Evolutionary conservation across 2,797 vertebrate genomes (phyloP), one percentile per base, ranked within the genome.

Genomic region (Pterois miles): DNA sequence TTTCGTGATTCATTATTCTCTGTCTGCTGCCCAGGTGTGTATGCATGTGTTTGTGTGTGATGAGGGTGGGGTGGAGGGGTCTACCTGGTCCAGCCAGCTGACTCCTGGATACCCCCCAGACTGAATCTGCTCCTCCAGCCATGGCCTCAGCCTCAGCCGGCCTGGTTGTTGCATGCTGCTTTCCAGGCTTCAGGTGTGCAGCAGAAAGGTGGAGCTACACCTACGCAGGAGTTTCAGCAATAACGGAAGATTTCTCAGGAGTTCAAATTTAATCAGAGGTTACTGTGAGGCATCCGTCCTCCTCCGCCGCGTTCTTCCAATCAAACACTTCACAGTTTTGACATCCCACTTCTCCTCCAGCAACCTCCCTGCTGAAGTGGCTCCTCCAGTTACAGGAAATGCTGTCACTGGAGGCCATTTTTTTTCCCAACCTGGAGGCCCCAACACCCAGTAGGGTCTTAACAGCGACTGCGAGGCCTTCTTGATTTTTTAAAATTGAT

Each of bases 111-210:
- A 95, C 57, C 79, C 92, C 20, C 94, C 94, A 6, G 95, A 96
- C 5, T 93, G 83, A 78, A 96, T 96, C 91, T 96, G 96, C 57
- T 96, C 94, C 76, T 96, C 95, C 73, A 96, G 92, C 96, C 96
- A 96, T 0, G 93, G 94, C 72, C 95, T 89, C 63, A 96, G 81
- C 53, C 95, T 95, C 77, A 93, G 89, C 12, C 96, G 91, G 43
- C 91, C 89, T n/a, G 78, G 62, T 50, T 94, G 93, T 40, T 95
- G 93, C 95, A 96, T 96, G 71, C 80, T 92, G 76, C 57, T 8
- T 56, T 71, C 65, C 6, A 1, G 58, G 31, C 46, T 40, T 60
- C 76, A 80, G 74, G 74, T 86, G 64, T 54, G 50, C 23, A 12
- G 50, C 23, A 12, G 20, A 72, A 18, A 74, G 53, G n/a, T 46